Conservation (phyloP, 2,797 vertebrate species). For the Cryptoprocta ferox region DNA sequence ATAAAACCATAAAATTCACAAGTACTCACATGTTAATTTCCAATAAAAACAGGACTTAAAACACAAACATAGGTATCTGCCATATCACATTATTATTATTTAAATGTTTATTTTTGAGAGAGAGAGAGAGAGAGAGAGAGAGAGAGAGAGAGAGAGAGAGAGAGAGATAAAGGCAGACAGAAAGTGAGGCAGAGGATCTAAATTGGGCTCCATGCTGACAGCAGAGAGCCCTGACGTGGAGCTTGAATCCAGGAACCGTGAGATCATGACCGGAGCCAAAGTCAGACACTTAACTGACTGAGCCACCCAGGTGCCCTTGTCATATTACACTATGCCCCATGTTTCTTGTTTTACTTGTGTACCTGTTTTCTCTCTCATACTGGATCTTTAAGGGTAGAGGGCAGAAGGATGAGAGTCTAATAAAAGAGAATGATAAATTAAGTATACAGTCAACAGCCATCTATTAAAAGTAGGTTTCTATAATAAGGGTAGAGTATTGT, state of each 20-base stretch:
- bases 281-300: too few relatives aligned
- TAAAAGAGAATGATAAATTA: slow-evolving; percentile 26
- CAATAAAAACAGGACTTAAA: slow-evolving; percentile 14
- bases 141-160: too few relatives aligned
- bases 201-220: too few relatives aligned
- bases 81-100: neutral
- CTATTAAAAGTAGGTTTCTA: neutral
- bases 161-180: too few relatives aligned
- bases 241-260: too few relatives aligned
- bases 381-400: neutral
- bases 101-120: too few relatives aligned
- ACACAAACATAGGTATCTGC: neutral
- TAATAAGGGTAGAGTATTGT: neutral
- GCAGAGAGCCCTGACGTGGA: too few relatives aligned
- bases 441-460: neutral
- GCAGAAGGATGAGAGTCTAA: slow-evolving; percentile 14
- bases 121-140: too few relatives aligned
- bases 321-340: neutral
- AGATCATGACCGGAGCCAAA: too few relatives aligned
- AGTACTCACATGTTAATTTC: neutral
- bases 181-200: too few relatives aligned
- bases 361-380: neutral
- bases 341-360: slow-evolving; percentile 20
- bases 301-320: neutral
- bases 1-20: neutral